phyloP scores from a whole-genome alignment of 1,140 invertebrate species.

The Halesus radiatus region DNA sequence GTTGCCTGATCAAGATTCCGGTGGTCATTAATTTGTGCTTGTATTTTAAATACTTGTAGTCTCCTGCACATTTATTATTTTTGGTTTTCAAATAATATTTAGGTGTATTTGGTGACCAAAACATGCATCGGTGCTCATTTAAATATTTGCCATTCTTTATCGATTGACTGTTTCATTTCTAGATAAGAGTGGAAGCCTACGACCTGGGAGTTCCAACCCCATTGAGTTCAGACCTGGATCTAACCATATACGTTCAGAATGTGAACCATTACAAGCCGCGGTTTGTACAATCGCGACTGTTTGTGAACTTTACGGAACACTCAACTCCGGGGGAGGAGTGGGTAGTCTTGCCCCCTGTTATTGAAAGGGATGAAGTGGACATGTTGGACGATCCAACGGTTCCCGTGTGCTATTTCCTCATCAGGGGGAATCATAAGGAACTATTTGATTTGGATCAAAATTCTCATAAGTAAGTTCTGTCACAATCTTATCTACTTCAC shows the following conservation, averaged over 20 bases:
- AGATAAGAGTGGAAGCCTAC: constrained; percentile 92
- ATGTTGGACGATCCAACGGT: constrained; percentile 81
- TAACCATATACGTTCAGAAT: constrained; percentile 91
- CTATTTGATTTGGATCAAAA: constrained; percentile 82
- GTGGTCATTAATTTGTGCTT: not conserved
- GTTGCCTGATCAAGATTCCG: not conserved
- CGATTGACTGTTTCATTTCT: constrained; percentile 47
- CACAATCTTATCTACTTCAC: constrained; percentile 24
- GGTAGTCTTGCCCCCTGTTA: constrained; percentile 82
- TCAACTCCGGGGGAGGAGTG: constrained; percentile 76
- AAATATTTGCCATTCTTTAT: too few species aligned
- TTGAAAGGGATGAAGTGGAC: constrained; percentile 88
- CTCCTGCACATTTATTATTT: not conserved
- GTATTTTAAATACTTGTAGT: not conserved
- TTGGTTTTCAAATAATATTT: not conserved
- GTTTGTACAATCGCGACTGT: constrained; percentile 82
- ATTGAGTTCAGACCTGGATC: constrained; percentile 87
- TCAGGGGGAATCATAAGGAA: constrained; percentile 82
- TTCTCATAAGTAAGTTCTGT: constrained; percentile 76
- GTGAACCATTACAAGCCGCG: constrained; percentile 92
- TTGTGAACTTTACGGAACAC: constrained; percentile 89
- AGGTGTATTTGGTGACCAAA: too few species aligned
- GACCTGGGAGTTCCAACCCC: constrained; percentile 89
- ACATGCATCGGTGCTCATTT: too few species aligned
- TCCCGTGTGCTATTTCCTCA: constrained; percentile 90